These are phyloP conservation scores for Lepus townsendii DNA, from an alignment of 2,797 vertebrate genomes.

Conservation along the genomic window DNA sequence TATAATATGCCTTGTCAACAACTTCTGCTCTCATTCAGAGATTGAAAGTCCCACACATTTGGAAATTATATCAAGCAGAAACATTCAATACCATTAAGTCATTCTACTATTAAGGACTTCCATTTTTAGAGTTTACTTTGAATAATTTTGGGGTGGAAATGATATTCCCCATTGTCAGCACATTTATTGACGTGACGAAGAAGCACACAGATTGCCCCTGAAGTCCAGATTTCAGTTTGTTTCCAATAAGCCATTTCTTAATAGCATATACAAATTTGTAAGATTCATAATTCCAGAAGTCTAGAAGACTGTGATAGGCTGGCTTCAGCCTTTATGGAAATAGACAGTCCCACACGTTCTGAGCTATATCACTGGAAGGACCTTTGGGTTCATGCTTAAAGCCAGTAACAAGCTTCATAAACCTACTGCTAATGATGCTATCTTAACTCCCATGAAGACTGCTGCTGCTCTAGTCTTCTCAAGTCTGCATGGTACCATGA, in stretches of 20 bases:
- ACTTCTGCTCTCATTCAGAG: slow-evolving; percentile 95
- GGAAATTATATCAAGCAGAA: slow-evolving; percentile 95
- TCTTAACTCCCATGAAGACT: slow-evolving; percentile 91
- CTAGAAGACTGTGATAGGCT: slow-evolving; percentile 93
- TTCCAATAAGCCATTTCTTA: slow-evolving; percentile 95
- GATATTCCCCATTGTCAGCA: slow-evolving; percentile 93
- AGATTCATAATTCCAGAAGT: slow-evolving; percentile 94
- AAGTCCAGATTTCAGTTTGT: slow-evolving; percentile 93
- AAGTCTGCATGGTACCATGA: slow-evolving; percentile 94
- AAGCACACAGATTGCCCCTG: slow-evolving; percentile 93
- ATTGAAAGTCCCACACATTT: slow-evolving; percentile 94
- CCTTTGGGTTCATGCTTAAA: slow-evolving; percentile 93
- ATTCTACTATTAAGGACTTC: slow-evolving; percentile 94
- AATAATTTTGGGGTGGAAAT: slow-evolving; percentile 95
- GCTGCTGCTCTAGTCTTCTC: slow-evolving; percentile 92
- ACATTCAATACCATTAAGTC: slow-evolving; percentile 95
- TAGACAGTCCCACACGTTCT: slow-evolving; percentile 92
- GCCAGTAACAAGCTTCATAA: slow-evolving; percentile 92
- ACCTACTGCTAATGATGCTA: slow-evolving; percentile 93
- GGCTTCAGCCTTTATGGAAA: slow-evolving; percentile 91
- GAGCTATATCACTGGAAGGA: slow-evolving; percentile 92
- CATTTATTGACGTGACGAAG: slow-evolving; percentile 94
- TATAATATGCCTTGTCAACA: slow-evolving; percentile 94
- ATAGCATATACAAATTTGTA: slow-evolving; percentile 94
- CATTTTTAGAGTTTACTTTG: slow-evolving; percentile 95